Evolutionary conservation across 2,113 vertebrate genomes (phyloP), one percentile per base, ranked within the genome.

Genomic region (Lepus americanus): DNA sequence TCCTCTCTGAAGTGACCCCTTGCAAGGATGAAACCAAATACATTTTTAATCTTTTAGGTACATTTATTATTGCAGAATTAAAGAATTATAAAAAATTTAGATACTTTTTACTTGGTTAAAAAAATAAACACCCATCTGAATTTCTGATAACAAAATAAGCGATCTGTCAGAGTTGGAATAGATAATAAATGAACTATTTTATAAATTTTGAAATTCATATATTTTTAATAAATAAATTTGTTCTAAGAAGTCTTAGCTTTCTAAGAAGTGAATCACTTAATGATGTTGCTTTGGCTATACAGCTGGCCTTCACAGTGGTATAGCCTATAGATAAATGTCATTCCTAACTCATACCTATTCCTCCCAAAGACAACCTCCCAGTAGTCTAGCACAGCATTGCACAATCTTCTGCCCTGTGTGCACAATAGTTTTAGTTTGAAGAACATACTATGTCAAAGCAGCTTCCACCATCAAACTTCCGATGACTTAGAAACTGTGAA

Each of bases 301-400:
- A 81, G 90, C 25, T 92, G 89, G 36, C 73, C 64, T 92, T 96
- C 64, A 87, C 53, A 89, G 53, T 87, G 49, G 59, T 39, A 76
- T 51, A 91, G 63, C 27, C 59, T 94, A 51, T 82, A 94, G 80
- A 73, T 72, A 92, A 87, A 87, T 77, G 33, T 80, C 72, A 77
- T 81, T 59, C 61, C 27, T n/a, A 16, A 81, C 19, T 25, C 23
- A 74, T 17, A 20, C 25, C 36, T 74, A 36, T 10, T 17, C 55
- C 73, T 78, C 66, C 8, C n/a, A 79, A 89, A 64, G 59, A 94
- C 74, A 82, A 6, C 69, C 59, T 80, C 77, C 95, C 96, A 96
- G 96, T 96, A 97, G 95, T 95, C 89, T 92, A 1, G 19, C 91
- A 94, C 96, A 94, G 63, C 80, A 80, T 5, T 93, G 82, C 86